Conservation (phyloP, 2,797 vertebrate genomes). For the Sandelia bainsii region DNA sequence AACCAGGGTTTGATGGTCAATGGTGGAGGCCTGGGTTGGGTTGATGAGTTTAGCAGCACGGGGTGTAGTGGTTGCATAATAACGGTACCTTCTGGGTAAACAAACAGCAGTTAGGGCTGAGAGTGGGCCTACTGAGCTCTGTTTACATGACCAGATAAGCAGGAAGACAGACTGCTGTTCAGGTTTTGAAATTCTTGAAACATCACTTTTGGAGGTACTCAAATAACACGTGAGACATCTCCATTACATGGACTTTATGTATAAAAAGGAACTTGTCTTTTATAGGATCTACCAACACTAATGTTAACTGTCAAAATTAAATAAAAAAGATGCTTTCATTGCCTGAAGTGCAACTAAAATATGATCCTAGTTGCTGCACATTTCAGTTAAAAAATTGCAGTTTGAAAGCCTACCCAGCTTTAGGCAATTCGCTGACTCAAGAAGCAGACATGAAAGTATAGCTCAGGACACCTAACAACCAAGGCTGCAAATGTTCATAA, state of each 20-base stretch:
- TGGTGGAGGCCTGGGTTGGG: conserved; percentile 37
- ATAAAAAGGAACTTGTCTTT: conserved; percentile 8
- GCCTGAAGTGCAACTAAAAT: not conserved
- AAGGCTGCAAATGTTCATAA: conserved; percentile 80
- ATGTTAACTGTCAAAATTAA: not conserved
- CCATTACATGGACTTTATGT: conserved; percentile 3
- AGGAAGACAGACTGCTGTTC: conserved; percentile 54
- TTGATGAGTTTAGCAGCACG: conserved; percentile 49
- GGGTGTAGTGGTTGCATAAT: conserved; percentile 57
- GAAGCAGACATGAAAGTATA: conserved; percentile 44
- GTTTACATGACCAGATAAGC: conserved; percentile 74
- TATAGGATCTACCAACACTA: conserved; percentile 10
- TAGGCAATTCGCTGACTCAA: conserved; percentile 24
- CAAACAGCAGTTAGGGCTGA: conserved; percentile 66
- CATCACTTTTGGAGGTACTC: conserved; percentile 35
- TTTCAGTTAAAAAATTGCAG: conserved; percentile 6
- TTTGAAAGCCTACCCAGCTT: conserved; percentile 16
- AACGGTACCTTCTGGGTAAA: conserved; percentile 71
- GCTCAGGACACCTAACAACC: conserved; percentile 36
- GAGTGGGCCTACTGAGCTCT: conserved; percentile 63
- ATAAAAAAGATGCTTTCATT: not conserved
- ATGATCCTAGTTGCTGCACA: not conserved
- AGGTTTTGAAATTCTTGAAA: conserved; percentile 56
- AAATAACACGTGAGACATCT: conserved; percentile 31
- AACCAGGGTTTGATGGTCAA: conserved; percentile 58